Base-by-base conservation (phyloP, 2,888 invertebrate genomes). In the Cryptocephalus primarius region DNA sequence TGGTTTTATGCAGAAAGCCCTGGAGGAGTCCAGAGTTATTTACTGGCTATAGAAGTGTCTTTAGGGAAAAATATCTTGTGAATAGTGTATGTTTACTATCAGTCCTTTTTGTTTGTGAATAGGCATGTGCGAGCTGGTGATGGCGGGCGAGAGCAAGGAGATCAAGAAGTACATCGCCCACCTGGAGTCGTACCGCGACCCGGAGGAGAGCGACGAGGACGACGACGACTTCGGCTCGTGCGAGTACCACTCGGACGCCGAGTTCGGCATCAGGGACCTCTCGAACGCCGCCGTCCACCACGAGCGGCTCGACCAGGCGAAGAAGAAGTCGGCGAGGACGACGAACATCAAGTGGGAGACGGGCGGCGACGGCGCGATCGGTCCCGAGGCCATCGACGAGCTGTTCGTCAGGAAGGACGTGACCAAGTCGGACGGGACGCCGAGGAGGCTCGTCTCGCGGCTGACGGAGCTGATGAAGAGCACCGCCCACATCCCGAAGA, bases 91-190 rank as follows among this genome's bases (percentile, higher is more conserved):
- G n/a, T n/a, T n/a, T n/a, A n/a, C 32, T 46, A 22, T 22, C 6
- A 4, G 3, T 22, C 22, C 46, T 40, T 34, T 41, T 39, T 34
- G 40, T 40, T 8, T 48, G 12, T 44, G 53, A 53, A 40, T 51
- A 71, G 89, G 93, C 47, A 84, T 92, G 76, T 92, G 92, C 69
- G 94, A 95, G 70, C 80, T 87, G 61, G 87, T 93, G 45, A 91
- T 94, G 85, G 79, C 85, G 33, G 84, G 85, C 45, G 90, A 92
- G 66, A 83, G 87, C 14, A 79, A 77, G 60, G 74, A 78, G 55
- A 68, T 80, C 46, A 72, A 75, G 49, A 68, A 72, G 45, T 54
- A 56, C 44, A 44, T 60, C 39, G 53, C 52, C 40, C 75, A 54
- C 46, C 46, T 75, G n/a, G 72, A 72, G 51, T 77, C 80, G 59